These are phyloP conservation scores for Notothenia rossii DNA, from an alignment of 2,113 vertebrate genomes.

Conservation along the genomic window DNA sequence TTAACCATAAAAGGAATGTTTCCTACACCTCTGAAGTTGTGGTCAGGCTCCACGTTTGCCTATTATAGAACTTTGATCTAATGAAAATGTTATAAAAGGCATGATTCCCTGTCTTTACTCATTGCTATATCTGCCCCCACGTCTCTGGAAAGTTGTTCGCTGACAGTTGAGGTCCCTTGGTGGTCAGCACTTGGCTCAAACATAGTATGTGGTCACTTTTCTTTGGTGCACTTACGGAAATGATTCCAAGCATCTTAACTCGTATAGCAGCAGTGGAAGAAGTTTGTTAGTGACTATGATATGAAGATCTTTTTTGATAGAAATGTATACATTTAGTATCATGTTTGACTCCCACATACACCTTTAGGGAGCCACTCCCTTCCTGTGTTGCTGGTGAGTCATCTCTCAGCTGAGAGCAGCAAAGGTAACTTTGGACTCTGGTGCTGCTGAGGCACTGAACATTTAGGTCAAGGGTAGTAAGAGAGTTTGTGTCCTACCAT, in stretches of 20 bases:
- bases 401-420: constrained; percentile 45
- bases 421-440: constrained; percentile 3
- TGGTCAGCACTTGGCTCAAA: constrained; percentile 36
- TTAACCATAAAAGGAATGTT: not conserved
- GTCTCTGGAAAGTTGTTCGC: constrained; percentile 42
- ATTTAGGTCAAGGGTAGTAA: constrained; percentile 53
- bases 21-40: not conserved
- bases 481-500: constrained; percentile 26
- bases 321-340: not conserved
- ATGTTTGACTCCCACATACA: not conserved
- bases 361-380: constrained; percentile 38
- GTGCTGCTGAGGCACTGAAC: not conserved
- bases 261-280: not conserved
- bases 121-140: not conserved
- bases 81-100: constrained; percentile 42
- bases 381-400: constrained; percentile 50
- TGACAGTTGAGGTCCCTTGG: constrained; percentile 20
- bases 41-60: not conserved
- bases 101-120: not conserved
- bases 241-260: not conserved
- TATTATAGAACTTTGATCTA: constrained; percentile 2
- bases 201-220: not conserved
- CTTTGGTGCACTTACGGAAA: not conserved
- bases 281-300: not conserved
- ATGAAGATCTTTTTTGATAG: not conserved